These are phyloP conservation scores for Acanthosepion esculentum DNA, from an alignment of 2,888 invertebrate species.

Conservation along the genomic window DNA sequence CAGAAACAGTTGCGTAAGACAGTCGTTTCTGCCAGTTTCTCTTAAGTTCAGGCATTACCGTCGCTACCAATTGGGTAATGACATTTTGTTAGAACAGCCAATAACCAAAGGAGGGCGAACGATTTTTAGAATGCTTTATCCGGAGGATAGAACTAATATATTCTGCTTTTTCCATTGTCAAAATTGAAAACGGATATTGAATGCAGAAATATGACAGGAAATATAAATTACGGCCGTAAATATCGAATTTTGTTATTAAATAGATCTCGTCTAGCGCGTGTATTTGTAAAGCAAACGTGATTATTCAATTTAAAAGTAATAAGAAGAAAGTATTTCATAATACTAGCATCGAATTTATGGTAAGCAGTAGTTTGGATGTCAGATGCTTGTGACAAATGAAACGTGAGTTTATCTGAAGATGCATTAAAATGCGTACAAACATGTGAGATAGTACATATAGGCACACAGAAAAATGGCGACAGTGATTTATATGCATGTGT, in stretches of 20 bases:
- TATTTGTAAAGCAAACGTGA: background rate
- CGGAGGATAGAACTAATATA: background rate
- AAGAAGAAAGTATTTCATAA: background rate
- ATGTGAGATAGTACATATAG: background rate
- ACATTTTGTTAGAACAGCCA: background rate
- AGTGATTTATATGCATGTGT: no score
- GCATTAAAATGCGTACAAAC: background rate
- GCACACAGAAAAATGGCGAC: no score
- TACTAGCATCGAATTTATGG: conserved; percentile 33
- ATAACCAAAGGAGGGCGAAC: background rate
- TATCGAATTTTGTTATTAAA: conserved; percentile 33
- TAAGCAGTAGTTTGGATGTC: background rate
- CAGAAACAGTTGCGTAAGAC: background rate
- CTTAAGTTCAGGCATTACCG: background rate
- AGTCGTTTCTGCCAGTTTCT: background rate
- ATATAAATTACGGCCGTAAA: background rate
- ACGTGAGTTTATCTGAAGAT: background rate
- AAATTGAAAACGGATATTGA: conserved; percentile 1
- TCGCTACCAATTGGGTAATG: background rate
- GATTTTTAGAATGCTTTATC: background rate
- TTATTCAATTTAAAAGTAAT: conserved; percentile 33
- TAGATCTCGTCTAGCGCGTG: conserved; percentile 22
- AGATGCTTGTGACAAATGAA: background rate
- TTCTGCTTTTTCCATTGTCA: background rate
- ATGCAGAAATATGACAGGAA: conserved; percentile 8